Conservation (phyloP, 2,113 vertebrate genomes). For the Hoplias malabaricus region DNA sequence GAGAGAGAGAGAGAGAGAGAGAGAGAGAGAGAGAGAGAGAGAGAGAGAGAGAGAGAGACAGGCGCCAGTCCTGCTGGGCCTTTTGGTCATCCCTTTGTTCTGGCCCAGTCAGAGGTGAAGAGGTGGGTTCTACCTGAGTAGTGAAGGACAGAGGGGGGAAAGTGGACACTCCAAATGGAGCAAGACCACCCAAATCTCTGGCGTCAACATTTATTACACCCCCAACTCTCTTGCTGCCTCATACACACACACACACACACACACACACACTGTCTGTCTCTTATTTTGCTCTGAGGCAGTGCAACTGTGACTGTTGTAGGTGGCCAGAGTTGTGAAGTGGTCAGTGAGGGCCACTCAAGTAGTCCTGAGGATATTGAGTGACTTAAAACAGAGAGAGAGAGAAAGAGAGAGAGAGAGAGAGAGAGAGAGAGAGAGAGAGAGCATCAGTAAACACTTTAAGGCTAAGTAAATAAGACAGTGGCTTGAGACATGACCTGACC, state of each 20-base stretch:
- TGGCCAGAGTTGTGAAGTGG: constrained; percentile 38
- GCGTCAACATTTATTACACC: constrained; percentile 72
- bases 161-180: constrained; percentile 54
- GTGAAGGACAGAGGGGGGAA: constrained; percentile 67
- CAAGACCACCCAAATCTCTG: constrained; percentile 74
- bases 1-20: constrained; percentile 27
- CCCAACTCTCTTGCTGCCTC: constrained; percentile 57
- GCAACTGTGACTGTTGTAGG: constrained; percentile 46
- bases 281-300: constrained; percentile 62
- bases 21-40: background rate
- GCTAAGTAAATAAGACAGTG: no score
- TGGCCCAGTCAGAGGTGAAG: constrained; percentile 46
- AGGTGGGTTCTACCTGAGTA: constrained; percentile 71
- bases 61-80: constrained; percentile 43
- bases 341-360: background rate
- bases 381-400: background rate
- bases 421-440: background rate
- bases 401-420: background rate
- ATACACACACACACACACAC: constrained; percentile 70
- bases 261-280: background rate
- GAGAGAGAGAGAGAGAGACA: constrained; percentile 27
- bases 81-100: constrained; percentile 54
- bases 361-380: constrained; percentile 13
- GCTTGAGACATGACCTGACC: no score
- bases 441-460: background rate